phyloP scores from a whole-genome alignment of 2,113 vertebrate genomes.

The Acrocephalus kingi region DNA sequence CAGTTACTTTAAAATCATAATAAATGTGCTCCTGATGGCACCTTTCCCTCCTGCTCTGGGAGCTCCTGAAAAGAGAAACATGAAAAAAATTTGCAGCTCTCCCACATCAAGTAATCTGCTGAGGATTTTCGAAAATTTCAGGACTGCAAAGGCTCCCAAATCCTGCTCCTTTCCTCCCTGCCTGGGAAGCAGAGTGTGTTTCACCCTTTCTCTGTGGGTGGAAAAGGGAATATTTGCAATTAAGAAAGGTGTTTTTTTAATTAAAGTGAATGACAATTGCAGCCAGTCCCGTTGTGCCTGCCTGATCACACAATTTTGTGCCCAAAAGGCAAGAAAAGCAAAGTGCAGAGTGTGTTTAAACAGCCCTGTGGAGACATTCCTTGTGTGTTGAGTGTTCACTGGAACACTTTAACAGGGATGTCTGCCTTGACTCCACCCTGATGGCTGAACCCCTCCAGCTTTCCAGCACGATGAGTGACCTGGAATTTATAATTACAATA shows the following conservation, averaged over 20 bases:
- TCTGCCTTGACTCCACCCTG: conserved; percentile 39
- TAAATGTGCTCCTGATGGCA: neutral
- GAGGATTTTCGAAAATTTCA: neutral
- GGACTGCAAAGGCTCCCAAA: neutral
- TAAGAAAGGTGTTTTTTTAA: neutral
- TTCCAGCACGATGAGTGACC: conserved; percentile 63
- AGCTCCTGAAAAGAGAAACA: neutral
- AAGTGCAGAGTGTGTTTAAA: conserved; percentile 29
- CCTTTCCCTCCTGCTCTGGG: neutral
- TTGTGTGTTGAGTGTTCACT: conserved; percentile 47
- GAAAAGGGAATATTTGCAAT: conserved; percentile 30
- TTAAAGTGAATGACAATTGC: conserved; percentile 36
- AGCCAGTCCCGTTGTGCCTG: conserved; percentile 23
- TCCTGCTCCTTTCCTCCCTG: neutral
- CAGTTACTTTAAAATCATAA: neutral
- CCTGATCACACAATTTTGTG: conserved; percentile 40
- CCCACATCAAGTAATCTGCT: neutral
- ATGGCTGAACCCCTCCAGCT: conserved; percentile 33
- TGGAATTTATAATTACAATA: conserved; percentile 66
- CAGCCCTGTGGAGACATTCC: conserved; percentile 54
- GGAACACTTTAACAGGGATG: conserved; percentile 46
- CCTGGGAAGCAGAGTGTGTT: neutral
- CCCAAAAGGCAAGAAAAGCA: conserved; percentile 62
- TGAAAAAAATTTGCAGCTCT: neutral
- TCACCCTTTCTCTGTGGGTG: neutral